A percentile compares a stretch with the other conserved stretches of the same genome.
phyloP scores from a whole-genome alignment of 2,797 vertebrate species.

The Pachyuromys duprasi region DNA sequence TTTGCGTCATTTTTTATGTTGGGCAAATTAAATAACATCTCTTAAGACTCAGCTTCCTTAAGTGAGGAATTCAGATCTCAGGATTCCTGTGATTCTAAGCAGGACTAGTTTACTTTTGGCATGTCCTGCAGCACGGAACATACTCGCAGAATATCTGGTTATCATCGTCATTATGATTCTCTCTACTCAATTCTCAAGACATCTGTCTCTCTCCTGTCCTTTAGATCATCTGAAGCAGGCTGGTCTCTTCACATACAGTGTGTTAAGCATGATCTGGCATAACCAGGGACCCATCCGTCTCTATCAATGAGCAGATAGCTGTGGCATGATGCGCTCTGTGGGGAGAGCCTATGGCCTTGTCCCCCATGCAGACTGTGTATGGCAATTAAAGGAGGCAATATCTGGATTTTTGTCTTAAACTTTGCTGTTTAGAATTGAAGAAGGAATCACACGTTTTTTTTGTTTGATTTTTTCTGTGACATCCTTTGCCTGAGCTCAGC shows the following conservation, averaged over 20 bases:
- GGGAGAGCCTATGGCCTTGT: not conserved
- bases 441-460: not conserved
- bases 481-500: not conserved
- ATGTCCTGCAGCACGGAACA: not conserved
- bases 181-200: not conserved
- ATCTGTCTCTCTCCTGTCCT: not conserved
- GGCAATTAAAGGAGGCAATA: not conserved
- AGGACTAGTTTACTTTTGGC: not conserved
- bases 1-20: not conserved
- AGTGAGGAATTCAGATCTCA: not conserved
- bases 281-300: not conserved
- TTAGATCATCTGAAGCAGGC: not conserved
- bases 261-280: not conserved
- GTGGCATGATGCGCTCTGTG: not conserved
- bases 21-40: not conserved
- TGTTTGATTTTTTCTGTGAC: not conserved
- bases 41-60: not conserved
- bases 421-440: not conserved
- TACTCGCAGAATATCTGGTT: not conserved
- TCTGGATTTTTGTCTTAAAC: not conserved
- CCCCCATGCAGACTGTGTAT: not conserved
- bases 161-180: not conserved
- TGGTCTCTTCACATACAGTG: not conserved
- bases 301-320: not conserved
- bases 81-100: fast-evolving